Base-by-base conservation (phyloP, 2,888 invertebrate species). In the Acronicta alni region DNA sequence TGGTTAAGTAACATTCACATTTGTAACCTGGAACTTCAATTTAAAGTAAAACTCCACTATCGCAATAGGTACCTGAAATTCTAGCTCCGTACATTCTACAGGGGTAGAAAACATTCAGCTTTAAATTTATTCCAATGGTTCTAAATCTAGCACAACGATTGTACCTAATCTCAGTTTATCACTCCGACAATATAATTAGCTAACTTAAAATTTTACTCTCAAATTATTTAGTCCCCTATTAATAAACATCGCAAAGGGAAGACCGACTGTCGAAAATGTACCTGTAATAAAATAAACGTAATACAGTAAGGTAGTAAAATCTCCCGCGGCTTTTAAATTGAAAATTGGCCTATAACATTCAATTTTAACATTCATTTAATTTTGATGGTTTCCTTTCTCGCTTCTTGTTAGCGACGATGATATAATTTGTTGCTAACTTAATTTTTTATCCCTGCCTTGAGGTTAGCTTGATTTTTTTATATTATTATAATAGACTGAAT, bases 141-240 rank as follows among this genome's bases (percentile, higher is more conserved):
- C 23, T 48, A 76, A 65, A 65, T 64, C 49, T 26, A 47, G 46
- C 45, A 65, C 46, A 55, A 48, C 43, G 52, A 51, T 57, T 45
- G 49, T 77, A 30, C 30, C 12, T 30, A 72, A 68, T 75, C 78
- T 66, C 55, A 68, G 75, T 75, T 75, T 75, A 68, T 75, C 67
- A 55, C 56, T 43, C 44, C 46, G 42, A 39, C 30, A 55, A 44
- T 46, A 75, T 75, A 75, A 75, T 75, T 77, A 77, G 78, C 61
- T 68, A 39, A 46, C 38, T 57, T 54, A 46, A 62, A 69, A 67
- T 74, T 71, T 70, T 61, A 67, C 49, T 61, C 35, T 20, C 51
- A 61, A 74, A 68, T 77, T 62, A 74, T 77, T 65, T 67, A 69
- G 70, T 69, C 69, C 42, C 23, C 47, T 61, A 66, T 73, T 69